These are phyloP conservation scores for Nephrotoma flavescens DNA, from an alignment of 2,888 invertebrate species.

Conservation along the genomic window DNA sequence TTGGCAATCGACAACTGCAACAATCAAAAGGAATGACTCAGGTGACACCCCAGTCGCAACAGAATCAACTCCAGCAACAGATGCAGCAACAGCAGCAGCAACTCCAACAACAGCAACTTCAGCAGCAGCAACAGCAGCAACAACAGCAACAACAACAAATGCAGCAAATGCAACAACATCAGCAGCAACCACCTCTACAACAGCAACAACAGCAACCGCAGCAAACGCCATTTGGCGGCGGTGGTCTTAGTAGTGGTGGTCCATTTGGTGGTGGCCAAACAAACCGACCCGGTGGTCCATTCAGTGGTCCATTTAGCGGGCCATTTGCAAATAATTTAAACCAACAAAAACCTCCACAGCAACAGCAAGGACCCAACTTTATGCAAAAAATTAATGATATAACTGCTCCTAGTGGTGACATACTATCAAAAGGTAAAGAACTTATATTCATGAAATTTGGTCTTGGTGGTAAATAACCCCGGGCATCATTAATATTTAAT, in stretches of 20 bases:
- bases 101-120: constrained; percentile 16
- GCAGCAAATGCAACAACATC: constrained; percentile 17
- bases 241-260: constrained; percentile 18
- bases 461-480: constrained; percentile 57
- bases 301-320: constrained; percentile 4
- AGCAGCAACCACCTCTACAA: constrained; percentile 18
- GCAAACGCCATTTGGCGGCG: constrained; percentile 11
- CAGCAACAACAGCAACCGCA: constrained; percentile 15
- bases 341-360: constrained; percentile 28
- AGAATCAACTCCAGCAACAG: constrained; percentile 32
- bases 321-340: constrained; percentile 8
- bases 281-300: constrained; percentile 15
- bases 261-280: constrained; percentile 19
- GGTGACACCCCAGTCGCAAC: constrained; percentile 35
- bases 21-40: constrained; percentile 32
- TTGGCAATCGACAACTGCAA: constrained; percentile 27
- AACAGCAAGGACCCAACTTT: constrained; percentile 48
- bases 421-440: constrained; percentile 85
- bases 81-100: constrained; percentile 10
- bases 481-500: constrained; percentile 18
- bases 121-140: constrained; percentile 15
- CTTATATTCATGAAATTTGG: constrained; percentile 91
- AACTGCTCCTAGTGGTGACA: constrained; percentile 78
- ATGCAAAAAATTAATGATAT: constrained; percentile 85
- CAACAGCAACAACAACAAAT: constrained; percentile 29